These are phyloP conservation scores for Varanus salvator DNA, from an alignment of 2,113 vertebrate genomes.

Conservation along the genomic window DNA sequence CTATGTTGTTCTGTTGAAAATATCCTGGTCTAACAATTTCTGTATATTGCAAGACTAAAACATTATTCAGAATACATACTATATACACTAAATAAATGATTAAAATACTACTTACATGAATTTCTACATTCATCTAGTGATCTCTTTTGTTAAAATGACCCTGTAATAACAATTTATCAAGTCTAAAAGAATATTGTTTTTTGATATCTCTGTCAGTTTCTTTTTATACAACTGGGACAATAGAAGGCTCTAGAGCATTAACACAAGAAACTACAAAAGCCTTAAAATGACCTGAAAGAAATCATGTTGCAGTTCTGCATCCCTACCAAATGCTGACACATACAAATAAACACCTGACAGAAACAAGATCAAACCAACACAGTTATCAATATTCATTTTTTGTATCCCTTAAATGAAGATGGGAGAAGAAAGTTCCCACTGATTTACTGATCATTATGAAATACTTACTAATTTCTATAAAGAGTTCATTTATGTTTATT, in stretches of 20 bases:
- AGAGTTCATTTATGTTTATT: constrained; percentile 99
- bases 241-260: constrained; percentile 2
- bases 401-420: neutral
- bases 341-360: neutral
- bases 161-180: neutral
- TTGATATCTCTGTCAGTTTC: neutral
- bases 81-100: neutral
- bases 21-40: neutral
- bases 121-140: constrained; percentile 15
- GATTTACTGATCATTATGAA: constrained; percentile 6
- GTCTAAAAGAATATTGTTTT: constrained; percentile 20
- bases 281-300: constrained; percentile 8
- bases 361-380: neutral
- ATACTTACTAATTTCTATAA: constrained; percentile 99
- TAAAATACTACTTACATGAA: neutral
- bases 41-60: neutral
- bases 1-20: neutral
- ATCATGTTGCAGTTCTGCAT: constrained; percentile 16
- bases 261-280: constrained; percentile 24
- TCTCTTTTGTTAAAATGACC: constrained; percentile 35
- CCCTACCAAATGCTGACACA: neutral
- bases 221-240: constrained; percentile 27
- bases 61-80: neutral
- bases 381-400: constrained; percentile 26
- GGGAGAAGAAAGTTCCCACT: constrained; percentile 8